Evolutionary conservation across 2,797 vertebrate genomes (phyloP), one percentile per base, ranked within the genome.

Genomic region (Bradypodion pumilum): DNA sequence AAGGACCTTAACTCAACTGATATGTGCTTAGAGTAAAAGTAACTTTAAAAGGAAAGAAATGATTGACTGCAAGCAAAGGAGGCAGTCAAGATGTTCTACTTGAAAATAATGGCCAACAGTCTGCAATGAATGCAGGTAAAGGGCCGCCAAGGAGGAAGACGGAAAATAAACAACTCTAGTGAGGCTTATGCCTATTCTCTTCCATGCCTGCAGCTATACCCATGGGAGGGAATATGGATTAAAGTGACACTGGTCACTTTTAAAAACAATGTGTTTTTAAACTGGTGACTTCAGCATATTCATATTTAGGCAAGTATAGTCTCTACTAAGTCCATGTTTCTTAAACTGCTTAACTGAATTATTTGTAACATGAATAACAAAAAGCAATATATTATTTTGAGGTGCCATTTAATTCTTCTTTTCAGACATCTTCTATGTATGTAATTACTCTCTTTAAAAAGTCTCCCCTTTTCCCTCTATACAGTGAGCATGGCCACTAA

Each of bases 401-500:
- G 86, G 88, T 86, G 78, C 80, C 83, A 76, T 90, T 88, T 93
- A 72, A 83, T 94, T 92, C 89, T 94, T 86, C 89, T 68, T 93
- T 86, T 92, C 87, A 91, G 92, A 91, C 88, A 81, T 94, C 83
- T 88, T 74, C 65, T 73, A 15, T 81, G 78, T 82, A 70, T 91
- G 69, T 91, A 44, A 91, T 92, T 44, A 88, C 90, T 90, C 92
- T 91, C 89, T 93, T 91, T 93, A 94, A 89, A 95, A 94, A 90
- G 95, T 96, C 96, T 97, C 97, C 96, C 96, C 89, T 98, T 98
- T 97, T 98, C 95, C 97, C 96, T 99, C 97, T 97, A 87, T 96
- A 97, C 98, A 99, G 98, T 97, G 97, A 98, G 96, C 98, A 97
- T 98, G 98, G 97, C 98, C 90, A 98, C 98, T 97, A 99, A 99